Evolutionary conservation across 2,888 invertebrate genomes (phyloP), one percentile per base, ranked within the genome.

Genomic region (Cecidostiba fungosa): DNA sequence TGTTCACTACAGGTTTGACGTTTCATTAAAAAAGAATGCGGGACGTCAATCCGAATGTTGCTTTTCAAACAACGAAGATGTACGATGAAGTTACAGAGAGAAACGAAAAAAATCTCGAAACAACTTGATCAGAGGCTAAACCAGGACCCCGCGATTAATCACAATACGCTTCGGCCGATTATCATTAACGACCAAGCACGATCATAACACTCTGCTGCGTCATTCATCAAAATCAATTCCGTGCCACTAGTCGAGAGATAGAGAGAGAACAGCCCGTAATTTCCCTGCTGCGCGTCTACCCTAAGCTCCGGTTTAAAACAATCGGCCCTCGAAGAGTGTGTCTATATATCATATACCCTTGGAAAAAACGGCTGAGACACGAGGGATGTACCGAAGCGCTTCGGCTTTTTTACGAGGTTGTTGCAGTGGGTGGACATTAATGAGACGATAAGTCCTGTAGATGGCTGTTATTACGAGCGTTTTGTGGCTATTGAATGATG

Each of bases 191-290:
- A 62, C 26, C 16, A 10, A 39, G 10, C 36, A 3, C 43, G 36
- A 73, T 73, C 43, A 47, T 47, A 73, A 73, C 73, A n/a, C 19
- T 23, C 73, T 14, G 12, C 23, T 36, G 73, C 5, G 26, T n/a
- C 73, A 73, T 47, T 73, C 47, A 43, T 73, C 73, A 26, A n/a
- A 73, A 73, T 73, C 47, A 73, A 23, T 73, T 73, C 69, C 43
- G 14, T 19, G 3, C 29, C 32, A 36, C 32, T 32, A 14, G 12
- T 66, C 29, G 14, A 29, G 29, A 19, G 19, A 50, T 14, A 50
- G 50, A 50, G 50, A 50, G 50, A 50, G 50, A 50, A 50, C 50
- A 19, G 23, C 8, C 23, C 59, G 23, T 23, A 62, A 62, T 62
- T 62, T 26, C 10, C 59, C 23, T 62, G 23, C n/a, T 62, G 26